These are phyloP conservation scores for Tetheella fluctuosa DNA, from an alignment of 2,888 invertebrate genomes.

Conservation along the genomic window DNA sequence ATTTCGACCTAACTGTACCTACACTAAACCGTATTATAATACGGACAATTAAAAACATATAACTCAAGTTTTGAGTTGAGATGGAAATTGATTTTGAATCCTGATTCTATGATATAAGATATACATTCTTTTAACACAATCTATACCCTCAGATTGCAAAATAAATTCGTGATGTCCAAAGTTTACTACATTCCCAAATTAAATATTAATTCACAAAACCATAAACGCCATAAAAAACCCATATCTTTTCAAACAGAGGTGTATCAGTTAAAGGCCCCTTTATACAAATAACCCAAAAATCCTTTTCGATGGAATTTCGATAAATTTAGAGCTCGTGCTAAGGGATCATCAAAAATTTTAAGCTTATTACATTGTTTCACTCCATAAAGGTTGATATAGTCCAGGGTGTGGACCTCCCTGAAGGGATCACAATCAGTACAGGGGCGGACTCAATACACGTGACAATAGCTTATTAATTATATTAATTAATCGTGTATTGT, in stretches of 20 bases:
- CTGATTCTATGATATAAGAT: no score
- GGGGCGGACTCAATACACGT: slow-evolving; percentile 31
- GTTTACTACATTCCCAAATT: no score
- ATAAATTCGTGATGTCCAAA: no score
- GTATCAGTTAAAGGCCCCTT: neutral
- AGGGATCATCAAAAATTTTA: slow-evolving; percentile 14
- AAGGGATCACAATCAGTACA: slow-evolving; percentile 49
- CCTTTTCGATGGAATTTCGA: neutral
- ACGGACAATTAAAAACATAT: no score
- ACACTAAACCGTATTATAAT: no score
- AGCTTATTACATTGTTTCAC: slow-evolving; percentile 23
- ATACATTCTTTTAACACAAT: no score
- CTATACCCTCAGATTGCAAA: no score
- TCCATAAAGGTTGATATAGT: slow-evolving; percentile 40
- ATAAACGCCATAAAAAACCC: no score
- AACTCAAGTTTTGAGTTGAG: no score
- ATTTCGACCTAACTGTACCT: no score
- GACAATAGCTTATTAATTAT: neutral
- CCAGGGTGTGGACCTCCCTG: slow-evolving; percentile 57
- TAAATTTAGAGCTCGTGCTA: neutral
- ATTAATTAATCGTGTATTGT: neutral
- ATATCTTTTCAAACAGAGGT: neutral
- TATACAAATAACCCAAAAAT: neutral
- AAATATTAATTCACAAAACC: no score
- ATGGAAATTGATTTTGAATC: no score